Evolutionary conservation across 64 coral and sea anemone genomes (phyloP).

Genomic region (Montipora sp.): DNA sequence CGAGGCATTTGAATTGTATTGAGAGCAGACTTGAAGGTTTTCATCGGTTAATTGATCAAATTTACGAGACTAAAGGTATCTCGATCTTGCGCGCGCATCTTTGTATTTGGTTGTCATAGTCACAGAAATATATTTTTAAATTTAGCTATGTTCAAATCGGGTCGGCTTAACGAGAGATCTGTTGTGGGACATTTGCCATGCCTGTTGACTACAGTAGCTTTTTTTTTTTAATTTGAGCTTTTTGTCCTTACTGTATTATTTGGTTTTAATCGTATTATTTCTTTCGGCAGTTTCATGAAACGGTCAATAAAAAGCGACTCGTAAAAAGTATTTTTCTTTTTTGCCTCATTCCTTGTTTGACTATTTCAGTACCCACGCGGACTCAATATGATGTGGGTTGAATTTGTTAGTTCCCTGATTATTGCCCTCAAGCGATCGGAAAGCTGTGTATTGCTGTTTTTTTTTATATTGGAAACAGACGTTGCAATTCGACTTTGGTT

Average conservation of each 20-base stretch:
- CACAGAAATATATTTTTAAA: conserved; percentile 48
- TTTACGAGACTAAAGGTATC: background rate
- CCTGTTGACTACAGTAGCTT: background rate
- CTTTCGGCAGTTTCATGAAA: background rate
- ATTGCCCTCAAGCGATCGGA: no score
- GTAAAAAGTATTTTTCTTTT: background rate
- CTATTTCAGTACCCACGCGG: no score
- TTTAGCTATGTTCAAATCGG: background rate
- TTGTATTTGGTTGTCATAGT: background rate
- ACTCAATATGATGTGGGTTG: no score
- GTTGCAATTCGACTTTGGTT: no score
- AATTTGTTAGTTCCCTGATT: no score
- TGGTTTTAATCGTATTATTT: conserved; percentile 6
- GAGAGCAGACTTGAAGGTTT: no score
- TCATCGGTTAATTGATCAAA: no score
- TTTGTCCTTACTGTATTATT: background rate
- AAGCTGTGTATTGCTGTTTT: no score
- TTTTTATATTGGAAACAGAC: no score
- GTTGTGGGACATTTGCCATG: background rate
- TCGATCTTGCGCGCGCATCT: background rate
- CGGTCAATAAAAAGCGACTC: conserved; percentile 32
- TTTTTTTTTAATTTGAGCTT: conserved; percentile 33
- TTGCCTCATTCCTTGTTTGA: no score
- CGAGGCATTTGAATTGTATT: no score
- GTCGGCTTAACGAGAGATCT: background rate